A percentile compares a stretch with the other conserved stretches of the same genome.
Conservation (phyloP, 2,797 vertebrate species). For the Heliangelus exortis region DNA sequence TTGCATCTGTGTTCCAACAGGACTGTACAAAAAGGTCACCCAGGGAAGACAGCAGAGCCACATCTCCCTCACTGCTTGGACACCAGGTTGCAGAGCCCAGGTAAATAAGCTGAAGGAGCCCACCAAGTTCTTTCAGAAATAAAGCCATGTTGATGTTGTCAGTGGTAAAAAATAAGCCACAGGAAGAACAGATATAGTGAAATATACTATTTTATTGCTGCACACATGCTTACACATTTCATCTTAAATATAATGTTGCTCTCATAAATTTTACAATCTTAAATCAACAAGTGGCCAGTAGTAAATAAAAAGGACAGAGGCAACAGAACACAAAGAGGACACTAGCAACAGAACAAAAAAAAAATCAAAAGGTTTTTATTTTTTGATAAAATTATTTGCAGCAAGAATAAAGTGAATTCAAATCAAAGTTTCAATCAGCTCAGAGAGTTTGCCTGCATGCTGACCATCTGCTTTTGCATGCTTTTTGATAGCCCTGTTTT, state of each 20-base stretch:
- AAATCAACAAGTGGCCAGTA: constrained; percentile 26
- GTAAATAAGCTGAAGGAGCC: neutral
- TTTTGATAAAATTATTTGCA: constrained; percentile 44
- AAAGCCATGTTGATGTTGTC: neutral
- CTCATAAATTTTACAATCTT: constrained; percentile 66
- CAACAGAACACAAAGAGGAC: constrained; percentile 43
- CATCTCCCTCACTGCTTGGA: neutral
- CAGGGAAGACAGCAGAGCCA: neutral
- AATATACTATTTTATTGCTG: constrained; percentile 78
- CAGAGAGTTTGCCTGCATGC: constrained; percentile 9
- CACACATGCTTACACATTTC: constrained; percentile 57
- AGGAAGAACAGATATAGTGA: constrained; percentile 31
- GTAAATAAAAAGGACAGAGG: constrained; percentile 37
- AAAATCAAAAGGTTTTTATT: constrained; percentile 11
- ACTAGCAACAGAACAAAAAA: constrained; percentile 16
- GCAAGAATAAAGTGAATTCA: constrained; percentile 48
- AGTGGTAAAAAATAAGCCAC: neutral
- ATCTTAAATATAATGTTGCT: constrained; percentile 65
- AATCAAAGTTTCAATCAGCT: constrained; percentile 25
- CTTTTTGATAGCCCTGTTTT: constrained; percentile 22
- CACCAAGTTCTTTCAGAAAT: neutral
- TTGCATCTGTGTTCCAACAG: neutral
- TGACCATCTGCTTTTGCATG: constrained; percentile 23
- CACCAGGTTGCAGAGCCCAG: neutral
- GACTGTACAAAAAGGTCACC: neutral